Evolutionary conservation across 2,888 invertebrate genomes (phyloP).

Genomic region (Hemaris fuciformis): DNA sequence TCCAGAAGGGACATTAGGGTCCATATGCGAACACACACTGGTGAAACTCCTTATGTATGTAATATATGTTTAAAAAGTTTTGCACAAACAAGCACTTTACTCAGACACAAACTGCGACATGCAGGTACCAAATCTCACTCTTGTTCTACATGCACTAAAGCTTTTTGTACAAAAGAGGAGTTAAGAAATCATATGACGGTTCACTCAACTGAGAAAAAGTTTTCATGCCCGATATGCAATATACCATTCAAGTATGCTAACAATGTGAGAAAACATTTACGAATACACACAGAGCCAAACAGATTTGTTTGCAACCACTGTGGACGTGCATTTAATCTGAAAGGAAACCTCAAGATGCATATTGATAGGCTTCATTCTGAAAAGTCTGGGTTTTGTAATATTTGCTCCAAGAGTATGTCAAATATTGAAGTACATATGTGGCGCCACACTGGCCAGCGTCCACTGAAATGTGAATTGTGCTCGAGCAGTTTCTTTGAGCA

Average conservation of each 20-base stretch:
- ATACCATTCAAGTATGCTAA: constrained; percentile 72
- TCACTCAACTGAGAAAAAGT: constrained; percentile 58
- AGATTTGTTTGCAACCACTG: constrained; percentile 65
- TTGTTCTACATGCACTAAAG: constrained; percentile 58
- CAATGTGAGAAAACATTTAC: constrained; percentile 75
- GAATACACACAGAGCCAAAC: constrained; percentile 52
- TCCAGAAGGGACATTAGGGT: constrained; percentile 54
- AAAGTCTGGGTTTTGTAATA: constrained; percentile 74
- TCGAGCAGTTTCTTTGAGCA: constrained; percentile 56
- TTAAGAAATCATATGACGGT: constrained; percentile 53
- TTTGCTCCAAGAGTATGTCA: constrained; percentile 75
- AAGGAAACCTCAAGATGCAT: constrained; percentile 77
- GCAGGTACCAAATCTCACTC: constrained; percentile 48
- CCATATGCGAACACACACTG: constrained; percentile 65
- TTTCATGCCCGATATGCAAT: constrained; percentile 63
- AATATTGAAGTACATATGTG: constrained; percentile 79
- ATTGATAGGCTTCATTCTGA: constrained; percentile 77
- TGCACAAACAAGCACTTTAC: constrained; percentile 54
- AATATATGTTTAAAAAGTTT: constrained; percentile 53
- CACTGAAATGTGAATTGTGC: constrained; percentile 65
- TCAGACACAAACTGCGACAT: constrained; percentile 57
- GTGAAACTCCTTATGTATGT: constrained; percentile 67
- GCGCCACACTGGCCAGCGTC: constrained; percentile 76
- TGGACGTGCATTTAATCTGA: constrained; percentile 63
- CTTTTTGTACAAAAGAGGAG: constrained; percentile 60